Evolutionary conservation across 2,888 invertebrate species (phyloP).

Genomic region (Pherbina coryleti): DNA sequence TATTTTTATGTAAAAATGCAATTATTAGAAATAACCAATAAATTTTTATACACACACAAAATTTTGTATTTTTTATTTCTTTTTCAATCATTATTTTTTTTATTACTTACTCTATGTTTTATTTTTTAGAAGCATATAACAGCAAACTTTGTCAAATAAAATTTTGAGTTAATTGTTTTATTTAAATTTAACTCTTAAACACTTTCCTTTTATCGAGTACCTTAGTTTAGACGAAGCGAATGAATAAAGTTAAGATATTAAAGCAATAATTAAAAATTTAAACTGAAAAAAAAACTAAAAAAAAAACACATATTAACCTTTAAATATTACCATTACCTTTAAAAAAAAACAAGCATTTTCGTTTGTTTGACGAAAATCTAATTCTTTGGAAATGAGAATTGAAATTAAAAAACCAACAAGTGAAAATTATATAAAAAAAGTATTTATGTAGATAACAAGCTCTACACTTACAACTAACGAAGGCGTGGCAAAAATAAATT

Average conservation of each 20-base stretch:
- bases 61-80: not conserved
- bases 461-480: not conserved
- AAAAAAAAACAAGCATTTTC: not conserved
- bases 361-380: not conserved
- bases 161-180: not conserved
- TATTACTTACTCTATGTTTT: not conserved
- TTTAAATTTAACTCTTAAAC: not conserved
- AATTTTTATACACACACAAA: too few relatives aligned
- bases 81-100: not conserved
- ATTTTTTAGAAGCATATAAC: not conserved
- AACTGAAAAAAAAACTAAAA: conserved; percentile 1
- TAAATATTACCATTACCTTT: not conserved
- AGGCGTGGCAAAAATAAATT: conserved; percentile 5
- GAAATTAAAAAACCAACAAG: not conserved
- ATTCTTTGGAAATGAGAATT: not conserved
- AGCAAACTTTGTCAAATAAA: not conserved
- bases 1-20: too few relatives aligned
- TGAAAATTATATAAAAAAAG: conserved; percentile 17
- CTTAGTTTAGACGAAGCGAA: conserved; percentile 2
- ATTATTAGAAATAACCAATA: too few relatives aligned
- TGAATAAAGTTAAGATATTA: conserved; percentile 14
- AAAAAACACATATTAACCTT: not conserved
- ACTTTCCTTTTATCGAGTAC: not conserved
- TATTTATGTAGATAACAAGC: not conserved
- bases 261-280: conserved; percentile 25